phyloP scores from a whole-genome alignment of 2,797 vertebrate species.

The Lacerta agilis region DNA sequence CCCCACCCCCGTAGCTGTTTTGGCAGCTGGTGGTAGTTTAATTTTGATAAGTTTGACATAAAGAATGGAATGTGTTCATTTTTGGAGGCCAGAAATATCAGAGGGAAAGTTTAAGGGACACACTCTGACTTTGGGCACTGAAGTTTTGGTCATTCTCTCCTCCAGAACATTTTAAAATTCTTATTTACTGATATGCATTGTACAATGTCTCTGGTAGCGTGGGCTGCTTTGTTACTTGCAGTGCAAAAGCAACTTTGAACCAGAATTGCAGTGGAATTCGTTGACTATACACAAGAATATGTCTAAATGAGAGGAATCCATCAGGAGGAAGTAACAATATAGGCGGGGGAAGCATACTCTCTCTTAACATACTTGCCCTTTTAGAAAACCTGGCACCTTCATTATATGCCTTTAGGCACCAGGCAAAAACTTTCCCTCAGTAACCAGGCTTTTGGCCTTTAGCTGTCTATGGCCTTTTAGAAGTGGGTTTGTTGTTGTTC shows the following conservation, averaged over 20 bases:
- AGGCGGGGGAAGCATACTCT: background rate
- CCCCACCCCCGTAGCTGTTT: slow-evolving; percentile 48
- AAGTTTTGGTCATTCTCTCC: slow-evolving; percentile 14
- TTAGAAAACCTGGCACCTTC: background rate
- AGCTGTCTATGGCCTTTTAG: no score
- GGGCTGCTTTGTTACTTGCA: background rate
- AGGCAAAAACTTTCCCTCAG: no score
- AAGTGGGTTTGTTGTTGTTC: no score
- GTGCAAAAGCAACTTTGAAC: background rate
- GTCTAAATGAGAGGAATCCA: slow-evolving; percentile 3
- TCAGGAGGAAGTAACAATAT: slow-evolving; percentile 42
- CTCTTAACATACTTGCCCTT: background rate
- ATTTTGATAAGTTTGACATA: slow-evolving; percentile 61
- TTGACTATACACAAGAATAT: slow-evolving; percentile 13
- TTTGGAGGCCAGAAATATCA: slow-evolving; percentile 44
- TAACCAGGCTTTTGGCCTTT: no score
- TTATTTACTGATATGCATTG: slow-evolving; percentile 6
- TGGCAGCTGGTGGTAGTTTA: slow-evolving; percentile 60
- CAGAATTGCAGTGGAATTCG: background rate
- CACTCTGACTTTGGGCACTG: background rate
- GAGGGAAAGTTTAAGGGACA: background rate
- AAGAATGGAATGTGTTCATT: slow-evolving; percentile 55
- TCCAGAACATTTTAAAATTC: slow-evolving; percentile 25
- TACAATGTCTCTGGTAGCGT: background rate
- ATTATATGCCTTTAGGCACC: no score